These are phyloP conservation scores for Acleris sparsana DNA, from an alignment of 2,888 invertebrate species.

Conservation along the genomic window DNA sequence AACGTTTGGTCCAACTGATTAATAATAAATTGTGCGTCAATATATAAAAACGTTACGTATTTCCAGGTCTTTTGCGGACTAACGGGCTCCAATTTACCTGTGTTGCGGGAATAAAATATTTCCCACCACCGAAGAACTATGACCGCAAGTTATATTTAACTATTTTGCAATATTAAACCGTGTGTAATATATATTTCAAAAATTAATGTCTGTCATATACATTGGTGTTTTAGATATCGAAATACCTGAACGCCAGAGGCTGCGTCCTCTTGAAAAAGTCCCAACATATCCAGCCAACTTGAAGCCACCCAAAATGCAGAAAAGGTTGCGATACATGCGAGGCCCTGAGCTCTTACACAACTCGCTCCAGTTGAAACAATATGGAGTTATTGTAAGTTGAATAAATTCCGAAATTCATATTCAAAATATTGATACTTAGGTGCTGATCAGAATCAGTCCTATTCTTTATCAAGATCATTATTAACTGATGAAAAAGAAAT, in stretches of 20 bases:
- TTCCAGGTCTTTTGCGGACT: conserved; percentile 61
- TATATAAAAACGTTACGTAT: conserved; percentile 4
- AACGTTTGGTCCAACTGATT: no score
- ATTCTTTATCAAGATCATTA: no score
- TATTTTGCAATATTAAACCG: background rate
- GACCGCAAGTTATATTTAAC: conserved; percentile 81
- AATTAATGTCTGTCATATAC: background rate
- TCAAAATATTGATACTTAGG: no score
- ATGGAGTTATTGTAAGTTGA: conserved; percentile 92
- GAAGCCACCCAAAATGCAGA: conserved; percentile 93
- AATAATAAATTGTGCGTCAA: no score
- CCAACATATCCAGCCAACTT: conserved; percentile 87
- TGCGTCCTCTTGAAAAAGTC: conserved; percentile 88
- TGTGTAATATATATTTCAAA: no score
- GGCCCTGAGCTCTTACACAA: conserved; percentile 96
- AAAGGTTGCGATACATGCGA: conserved; percentile 91
- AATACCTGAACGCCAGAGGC: conserved; percentile 88
- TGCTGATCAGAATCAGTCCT: no score
- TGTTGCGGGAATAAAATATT: conserved; percentile 86
- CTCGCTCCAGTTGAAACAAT: conserved; percentile 93
- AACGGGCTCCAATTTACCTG: conserved; percentile 56
- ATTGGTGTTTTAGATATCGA: conserved; percentile 84
- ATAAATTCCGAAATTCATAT: no score
- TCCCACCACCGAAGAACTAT: conserved; percentile 86
- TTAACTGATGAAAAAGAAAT: no score